Evolutionary conservation across 2,113 vertebrate genomes (phyloP).

Genomic region (Rallus limicola): DNA sequence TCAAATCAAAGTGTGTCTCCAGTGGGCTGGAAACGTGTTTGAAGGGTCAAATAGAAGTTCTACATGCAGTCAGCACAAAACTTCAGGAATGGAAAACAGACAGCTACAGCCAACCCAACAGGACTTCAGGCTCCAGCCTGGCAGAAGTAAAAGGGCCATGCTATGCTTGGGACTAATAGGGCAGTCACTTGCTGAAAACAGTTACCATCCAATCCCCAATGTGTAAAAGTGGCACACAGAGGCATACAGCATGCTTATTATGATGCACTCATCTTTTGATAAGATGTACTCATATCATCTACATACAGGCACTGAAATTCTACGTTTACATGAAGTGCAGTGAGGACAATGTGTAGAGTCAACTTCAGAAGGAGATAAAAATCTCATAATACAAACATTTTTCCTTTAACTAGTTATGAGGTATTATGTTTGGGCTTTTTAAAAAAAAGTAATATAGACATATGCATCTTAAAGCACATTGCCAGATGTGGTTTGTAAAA

Average conservation of each 20-base stretch:
- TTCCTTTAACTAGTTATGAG: not conserved
- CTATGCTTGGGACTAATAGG: not conserved
- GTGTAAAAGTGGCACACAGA: fast-evolving
- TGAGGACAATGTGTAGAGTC: not conserved
- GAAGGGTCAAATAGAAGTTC: constrained; percentile 81
- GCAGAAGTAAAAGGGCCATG: not conserved
- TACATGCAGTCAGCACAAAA: constrained; percentile 71
- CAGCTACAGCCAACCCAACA: not conserved
- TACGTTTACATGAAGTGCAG: not conserved
- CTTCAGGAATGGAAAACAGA: not conserved
- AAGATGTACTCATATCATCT: fast-evolving
- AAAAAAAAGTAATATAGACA: not conserved
- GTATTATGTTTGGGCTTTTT: not conserved
- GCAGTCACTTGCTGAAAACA: not conserved
- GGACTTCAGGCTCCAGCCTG: fast-evolving
- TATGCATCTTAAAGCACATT: not conserved
- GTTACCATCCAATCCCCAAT: not conserved
- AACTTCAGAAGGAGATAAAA: not conserved
- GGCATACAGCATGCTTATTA: not conserved
- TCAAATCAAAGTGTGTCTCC: constrained; percentile 78
- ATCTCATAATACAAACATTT: not conserved
- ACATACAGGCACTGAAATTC: not conserved
- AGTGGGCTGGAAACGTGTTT: constrained; percentile 80
- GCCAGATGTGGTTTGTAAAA: not conserved
- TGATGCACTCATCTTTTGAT: fast-evolving